phyloP scores from a whole-genome alignment of 2,113 vertebrate genomes.

The Meleagris gallopavo region DNA sequence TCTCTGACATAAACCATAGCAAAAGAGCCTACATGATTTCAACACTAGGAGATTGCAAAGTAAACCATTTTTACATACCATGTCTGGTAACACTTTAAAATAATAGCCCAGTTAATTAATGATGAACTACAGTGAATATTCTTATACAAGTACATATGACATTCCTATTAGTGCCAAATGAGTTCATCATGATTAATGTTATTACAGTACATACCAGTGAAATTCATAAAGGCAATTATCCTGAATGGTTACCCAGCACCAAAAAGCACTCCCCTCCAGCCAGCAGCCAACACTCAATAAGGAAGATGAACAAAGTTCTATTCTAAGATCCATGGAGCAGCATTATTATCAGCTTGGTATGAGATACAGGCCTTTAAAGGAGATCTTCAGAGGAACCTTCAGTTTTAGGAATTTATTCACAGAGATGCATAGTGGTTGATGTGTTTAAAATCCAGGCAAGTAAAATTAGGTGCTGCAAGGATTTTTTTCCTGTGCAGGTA shows the following conservation, averaged over 20 bases:
- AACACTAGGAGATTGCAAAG: conserved; percentile 80
- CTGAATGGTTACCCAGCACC: conserved; percentile 57
- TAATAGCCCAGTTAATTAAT: conserved; percentile 85
- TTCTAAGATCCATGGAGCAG: conserved; percentile 21
- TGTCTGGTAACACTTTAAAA: conserved; percentile 87
- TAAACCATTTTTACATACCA: conserved; percentile 87
- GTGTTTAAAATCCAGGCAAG: background rate
- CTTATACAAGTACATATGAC: conserved; percentile 81
- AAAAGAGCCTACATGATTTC: conserved; percentile 78
- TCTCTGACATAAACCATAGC: conserved; percentile 80
- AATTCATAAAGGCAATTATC: conserved; percentile 67
- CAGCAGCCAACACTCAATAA: conserved; percentile 46
- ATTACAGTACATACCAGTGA: conserved; percentile 79
- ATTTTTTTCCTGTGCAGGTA: background rate
- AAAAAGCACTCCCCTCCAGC: conserved; percentile 13
- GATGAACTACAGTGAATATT: conserved; percentile 83
- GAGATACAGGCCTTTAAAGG: conserved; percentile 64
- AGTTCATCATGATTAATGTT: conserved; percentile 85
- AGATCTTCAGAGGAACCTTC: conserved; percentile 35
- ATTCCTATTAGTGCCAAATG: conserved; percentile 82
- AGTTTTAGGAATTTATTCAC: background rate
- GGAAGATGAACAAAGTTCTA: conserved; percentile 63
- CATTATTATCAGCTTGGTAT: conserved; percentile 17
- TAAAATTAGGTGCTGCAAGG: background rate
- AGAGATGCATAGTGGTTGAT: background rate